Evolutionary conservation across 2,888 invertebrate species (phyloP), one percentile per base, ranked within the genome.

Genomic region (Orthonevra nobilis): DNA sequence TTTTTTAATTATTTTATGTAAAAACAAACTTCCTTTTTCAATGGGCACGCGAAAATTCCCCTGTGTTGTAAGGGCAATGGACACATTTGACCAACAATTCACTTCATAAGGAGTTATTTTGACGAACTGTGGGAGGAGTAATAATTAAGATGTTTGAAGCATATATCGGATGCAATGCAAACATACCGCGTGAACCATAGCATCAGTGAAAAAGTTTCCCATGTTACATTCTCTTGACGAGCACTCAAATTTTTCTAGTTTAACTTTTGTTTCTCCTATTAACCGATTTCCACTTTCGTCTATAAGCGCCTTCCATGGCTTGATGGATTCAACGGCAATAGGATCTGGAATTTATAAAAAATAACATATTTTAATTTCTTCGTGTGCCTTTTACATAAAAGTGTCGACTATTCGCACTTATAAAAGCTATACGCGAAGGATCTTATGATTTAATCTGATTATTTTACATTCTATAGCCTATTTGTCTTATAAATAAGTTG

Each of bases 41-140:
- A 95, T 91, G 23, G 92, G 91, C 3, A 90, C 90, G 9, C 94
- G 90, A 20, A 94, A 89, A 0, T 92, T 92, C 0, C 94, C 94
- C 0, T 92, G 89, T 87, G 94, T 94, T 54, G 90, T 90, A 42
- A 93, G 82, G 15, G 92, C 92, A 3, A 93, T 90, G 20, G 93
- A 90, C 0, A 92, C 93, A 46, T 90, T 90, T 3, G 92, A 91
- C 94, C 93, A 94, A 19, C 87, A 88, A 6, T 87, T 85, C 2
- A 3, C 9, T 15, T 88, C 86, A 52, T 90, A 87, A 15, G 42
- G 12, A 15, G 61, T 61, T 72, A 23, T 19, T 20, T 64, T 48
- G n/a, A 69, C 23, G 14, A 81, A 77, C 69, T 75, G 50, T 4
- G 3, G 12, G 34, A 19, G 32, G 20, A 20, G 2, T 3, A 52